A percentile compares a stretch with the other conserved stretches of the same genome.
Evolutionary conservation across 2,113 vertebrate genomes (phyloP).

Genomic region (Trematocara nigrifrons): DNA sequence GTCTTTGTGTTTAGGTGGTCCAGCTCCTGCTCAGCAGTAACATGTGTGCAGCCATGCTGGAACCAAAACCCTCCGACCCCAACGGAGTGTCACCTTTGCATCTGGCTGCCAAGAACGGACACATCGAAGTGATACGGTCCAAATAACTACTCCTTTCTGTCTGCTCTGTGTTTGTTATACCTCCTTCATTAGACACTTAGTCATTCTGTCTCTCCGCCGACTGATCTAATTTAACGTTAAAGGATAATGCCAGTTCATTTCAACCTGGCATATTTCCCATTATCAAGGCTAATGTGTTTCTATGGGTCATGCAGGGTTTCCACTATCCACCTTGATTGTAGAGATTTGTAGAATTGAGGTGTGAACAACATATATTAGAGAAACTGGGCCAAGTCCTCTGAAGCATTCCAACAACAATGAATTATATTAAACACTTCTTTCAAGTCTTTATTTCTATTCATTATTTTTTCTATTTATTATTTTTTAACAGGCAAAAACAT

Average conservation of each 20-base stretch:
- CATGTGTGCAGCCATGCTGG: constrained; percentile 93
- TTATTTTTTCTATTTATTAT: not conserved
- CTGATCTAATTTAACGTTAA: not conserved
- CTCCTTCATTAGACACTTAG: not conserved
- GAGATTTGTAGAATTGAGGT: not conserved
- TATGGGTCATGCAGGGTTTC: not conserved
- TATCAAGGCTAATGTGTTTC: not conserved
- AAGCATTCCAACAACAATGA: not conserved
- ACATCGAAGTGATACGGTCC: constrained; percentile 96
- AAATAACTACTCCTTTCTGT: not conserved
- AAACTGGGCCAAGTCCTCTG: not conserved
- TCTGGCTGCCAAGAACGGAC: constrained; percentile 95
- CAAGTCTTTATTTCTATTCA: not conserved
- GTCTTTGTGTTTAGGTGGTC: constrained; percentile 78
- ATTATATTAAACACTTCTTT: not conserved
- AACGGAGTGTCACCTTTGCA: constrained; percentile 95
- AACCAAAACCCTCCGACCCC: constrained; percentile 90
- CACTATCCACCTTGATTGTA: not conserved
- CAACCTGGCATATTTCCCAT: not conserved
- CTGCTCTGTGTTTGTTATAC: not conserved
- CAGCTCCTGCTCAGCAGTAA: constrained; percentile 95
- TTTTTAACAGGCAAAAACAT: not conserved
- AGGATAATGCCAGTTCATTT: not conserved
- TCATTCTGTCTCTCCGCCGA: not conserved
- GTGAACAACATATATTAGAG: not conserved